Evolutionary conservation across 2,888 invertebrate species (phyloP), one percentile per base, ranked within the genome.

Genomic region (Subacronicta megacephala): DNA sequence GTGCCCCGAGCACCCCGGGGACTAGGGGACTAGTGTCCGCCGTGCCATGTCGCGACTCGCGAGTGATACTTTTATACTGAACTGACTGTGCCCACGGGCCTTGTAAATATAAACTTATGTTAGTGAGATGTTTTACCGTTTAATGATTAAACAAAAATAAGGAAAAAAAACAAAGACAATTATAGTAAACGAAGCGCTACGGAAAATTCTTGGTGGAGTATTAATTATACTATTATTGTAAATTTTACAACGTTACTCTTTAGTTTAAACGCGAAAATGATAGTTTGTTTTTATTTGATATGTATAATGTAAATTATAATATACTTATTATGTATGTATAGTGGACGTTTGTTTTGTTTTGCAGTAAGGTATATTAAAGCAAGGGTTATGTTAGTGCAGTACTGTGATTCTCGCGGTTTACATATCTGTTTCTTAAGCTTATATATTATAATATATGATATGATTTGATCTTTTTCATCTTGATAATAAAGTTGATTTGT

Each of bases 1-100:
- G 85, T 99, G 99, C 95, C 99, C 99, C 51, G 99, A 99, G 94
- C 99, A 99, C 95, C 99, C 99, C 80, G 97, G 98, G 83, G 99
- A 99, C 95, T 98, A 96, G 95, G n/a, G n/a, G n/a, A n/a, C n/a
- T 98, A 96, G 95, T 94, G 89, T 81, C 71, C 96, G 97, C 82
- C 52, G 68, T 49, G 66, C 62, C 62, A 50, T 50, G 66, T 50
- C 52, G 66, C 66, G 71, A 90, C 71, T 50, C 52, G 66, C 66
- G 71, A 90, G 90, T 92, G 91, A 92, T 90, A 89, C 71, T 90
- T 90, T 90, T 91, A 88, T 91, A 90, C 88, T 88, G 90, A 86
- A 91, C 85, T 84, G 91, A 93, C 92, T 90, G 88, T 82, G 86
- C 89, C 83, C 52, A 43, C 69, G 74, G 84, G 88, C 87, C 85